phyloP scores from a whole-genome alignment of 2,888 invertebrate genomes.

The Drosophila putrida region DNA sequence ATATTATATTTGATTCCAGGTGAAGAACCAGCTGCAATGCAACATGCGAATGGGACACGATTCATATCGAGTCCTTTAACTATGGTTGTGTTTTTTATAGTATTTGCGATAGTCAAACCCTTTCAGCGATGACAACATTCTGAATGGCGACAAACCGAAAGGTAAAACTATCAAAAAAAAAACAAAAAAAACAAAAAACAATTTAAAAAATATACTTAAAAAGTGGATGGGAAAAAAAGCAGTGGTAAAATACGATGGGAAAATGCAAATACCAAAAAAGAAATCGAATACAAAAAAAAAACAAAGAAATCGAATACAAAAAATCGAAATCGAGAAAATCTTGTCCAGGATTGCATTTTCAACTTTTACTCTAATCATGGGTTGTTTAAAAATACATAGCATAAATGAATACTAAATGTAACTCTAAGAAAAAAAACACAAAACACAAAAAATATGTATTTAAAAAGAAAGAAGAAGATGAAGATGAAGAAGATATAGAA shows the following conservation, averaged over 20 bases:
- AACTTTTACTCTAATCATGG: conserved; percentile 82
- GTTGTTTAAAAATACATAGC: conserved; percentile 79
- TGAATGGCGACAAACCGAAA: conserved; percentile 21
- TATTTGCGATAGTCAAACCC: conserved; percentile 64
- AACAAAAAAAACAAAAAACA: no score
- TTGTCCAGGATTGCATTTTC: conserved; percentile 82
- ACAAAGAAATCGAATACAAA: conserved; percentile 11
- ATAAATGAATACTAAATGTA: conserved; percentile 67
- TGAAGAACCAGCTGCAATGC: conserved; percentile 85
- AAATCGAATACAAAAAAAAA: conserved; percentile 16
- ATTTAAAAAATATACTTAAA: conserved; percentile 33
- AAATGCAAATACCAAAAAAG: conserved; percentile 23
- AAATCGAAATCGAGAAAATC: conserved; percentile 45
- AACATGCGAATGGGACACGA: conserved; percentile 82
- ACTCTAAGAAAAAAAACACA: conserved; percentile 51
- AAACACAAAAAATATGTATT: conserved; percentile 49
- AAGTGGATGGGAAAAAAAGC: conserved; percentile 19
- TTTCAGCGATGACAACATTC: conserved; percentile 78
- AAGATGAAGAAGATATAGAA: conserved; percentile 22
- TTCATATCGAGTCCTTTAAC: conserved; percentile 68
- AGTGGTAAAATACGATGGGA: conserved; percentile 18
- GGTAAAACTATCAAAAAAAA: conserved; percentile 24
- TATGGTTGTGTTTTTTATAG: conserved; percentile 82
- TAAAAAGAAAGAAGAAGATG: conserved; percentile 20
- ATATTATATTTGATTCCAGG: conserved; percentile 60